Evolutionary conservation across 2,113 vertebrate species (phyloP).

Genomic region (Lycaon pictus): DNA sequence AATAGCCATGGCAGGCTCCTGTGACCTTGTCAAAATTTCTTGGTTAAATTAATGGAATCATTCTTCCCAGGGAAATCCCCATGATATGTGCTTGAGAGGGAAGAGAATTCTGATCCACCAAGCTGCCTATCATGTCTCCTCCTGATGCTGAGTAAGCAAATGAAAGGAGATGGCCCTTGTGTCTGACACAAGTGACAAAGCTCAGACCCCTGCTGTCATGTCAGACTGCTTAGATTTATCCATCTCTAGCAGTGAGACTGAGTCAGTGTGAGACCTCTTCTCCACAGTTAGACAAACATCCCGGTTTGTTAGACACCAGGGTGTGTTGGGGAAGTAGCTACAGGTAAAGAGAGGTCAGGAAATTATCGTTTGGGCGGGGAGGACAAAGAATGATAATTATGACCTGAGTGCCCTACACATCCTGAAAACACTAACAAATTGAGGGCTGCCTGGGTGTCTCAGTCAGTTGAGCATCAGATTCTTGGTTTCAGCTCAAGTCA

Average conservation of each 20-base stretch:
- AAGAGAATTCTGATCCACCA: neutral
- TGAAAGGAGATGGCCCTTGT: neutral
- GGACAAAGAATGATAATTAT: neutral
- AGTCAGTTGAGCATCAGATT: neutral
- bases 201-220: neutral
- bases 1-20: neutral
- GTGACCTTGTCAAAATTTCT: neutral
- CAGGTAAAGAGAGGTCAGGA: slow-evolving; percentile 2
- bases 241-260: neutral
- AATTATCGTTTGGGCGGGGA: neutral
- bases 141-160: slow-evolving; percentile 32
- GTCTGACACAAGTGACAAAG: neutral
- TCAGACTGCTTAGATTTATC: neutral
- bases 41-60: neutral
- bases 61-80: neutral
- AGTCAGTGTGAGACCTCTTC: neutral
- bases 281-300: neutral
- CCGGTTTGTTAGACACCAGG: neutral
- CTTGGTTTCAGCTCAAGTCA: neutral
- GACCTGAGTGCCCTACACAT: neutral
- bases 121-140: neutral
- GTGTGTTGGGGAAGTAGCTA: neutral
- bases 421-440: slow-evolving; percentile 45
- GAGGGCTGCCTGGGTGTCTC: neutral
- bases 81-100: neutral